Percentiles rank a stretch among this genome's conserved stretches.
Evolutionary conservation across 2,888 invertebrate species (phyloP).

Genomic region (Drosophila nr. perissopoda): DNA sequence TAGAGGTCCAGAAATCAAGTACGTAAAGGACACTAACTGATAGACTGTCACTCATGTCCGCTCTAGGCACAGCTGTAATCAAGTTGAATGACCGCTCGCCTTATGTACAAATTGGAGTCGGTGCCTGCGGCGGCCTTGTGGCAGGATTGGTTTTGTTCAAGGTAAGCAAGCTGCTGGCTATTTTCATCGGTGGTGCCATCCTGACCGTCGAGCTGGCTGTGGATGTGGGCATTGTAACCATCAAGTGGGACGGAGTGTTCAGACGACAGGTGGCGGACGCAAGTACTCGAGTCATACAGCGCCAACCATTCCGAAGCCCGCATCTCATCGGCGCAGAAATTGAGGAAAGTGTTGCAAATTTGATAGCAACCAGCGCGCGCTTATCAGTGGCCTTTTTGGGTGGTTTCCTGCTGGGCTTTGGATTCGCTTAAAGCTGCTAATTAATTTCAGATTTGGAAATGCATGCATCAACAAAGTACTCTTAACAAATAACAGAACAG

Average conservation of each 20-base stretch:
- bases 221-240: conserved; percentile 29
- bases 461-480: conserved; percentile 9
- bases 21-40: conserved; percentile 34
- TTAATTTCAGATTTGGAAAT: background rate
- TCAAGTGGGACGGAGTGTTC: background rate
- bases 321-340: background rate
- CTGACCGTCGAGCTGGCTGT: conserved; percentile 43
- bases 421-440: conserved; percentile 35
- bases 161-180: conserved; percentile 49
- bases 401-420: conserved; percentile 60
- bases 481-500: conserved; percentile 31
- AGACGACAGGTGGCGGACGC: background rate
- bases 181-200: conserved; percentile 34
- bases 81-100: conserved; percentile 45
- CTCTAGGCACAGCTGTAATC: conserved; percentile 23
- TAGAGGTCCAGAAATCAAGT: conserved; percentile 37
- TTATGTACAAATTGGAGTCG: conserved; percentile 52
- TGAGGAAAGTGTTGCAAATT: conserved; percentile 4
- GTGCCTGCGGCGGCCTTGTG: conserved; percentile 42
- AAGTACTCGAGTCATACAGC: background rate
- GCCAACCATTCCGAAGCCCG: background rate
- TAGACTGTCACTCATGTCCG: conserved; percentile 15
- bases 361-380: conserved; percentile 31
- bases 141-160: conserved; percentile 44
- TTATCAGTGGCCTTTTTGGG: conserved; percentile 52